Conservation (phyloP, 2,797 vertebrate species). For the Rhinella marina region DNA sequence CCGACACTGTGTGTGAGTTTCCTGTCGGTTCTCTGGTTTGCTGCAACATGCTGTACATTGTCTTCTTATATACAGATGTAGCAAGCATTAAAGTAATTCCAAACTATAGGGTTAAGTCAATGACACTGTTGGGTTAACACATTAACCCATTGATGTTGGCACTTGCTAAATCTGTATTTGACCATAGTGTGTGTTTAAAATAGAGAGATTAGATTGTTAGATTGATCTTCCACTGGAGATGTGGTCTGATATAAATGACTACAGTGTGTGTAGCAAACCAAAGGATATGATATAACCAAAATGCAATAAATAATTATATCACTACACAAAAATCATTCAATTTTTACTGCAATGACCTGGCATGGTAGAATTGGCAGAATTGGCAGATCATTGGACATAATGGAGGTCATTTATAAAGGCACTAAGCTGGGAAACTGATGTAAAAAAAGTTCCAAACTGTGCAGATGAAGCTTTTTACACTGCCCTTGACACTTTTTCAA, state of each 20-base stretch:
- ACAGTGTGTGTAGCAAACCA: background rate
- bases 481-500: too few relatives aligned
- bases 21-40: background rate
- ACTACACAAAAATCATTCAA: background rate
- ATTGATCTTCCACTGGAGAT: too few relatives aligned
- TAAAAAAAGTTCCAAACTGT: too few relatives aligned
- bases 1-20: background rate
- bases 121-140: too few relatives aligned
- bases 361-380: background rate
- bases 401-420: too few relatives aligned
- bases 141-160: too few relatives aligned
- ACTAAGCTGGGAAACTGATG: too few relatives aligned
- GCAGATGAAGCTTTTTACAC: too few relatives aligned
- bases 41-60: background rate
- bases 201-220: background rate
- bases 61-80: background rate
- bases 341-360: background rate
- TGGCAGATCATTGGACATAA: background rate
- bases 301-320: background rate
- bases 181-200: background rate
- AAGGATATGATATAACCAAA: background rate
- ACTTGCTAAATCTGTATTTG: background rate
- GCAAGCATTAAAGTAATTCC: too few relatives aligned
- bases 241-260: background rate
- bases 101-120: too few relatives aligned